These are phyloP conservation scores for Cnemophilus loriae DNA, from an alignment of 2,113 vertebrate species.

Conservation along the genomic window DNA sequence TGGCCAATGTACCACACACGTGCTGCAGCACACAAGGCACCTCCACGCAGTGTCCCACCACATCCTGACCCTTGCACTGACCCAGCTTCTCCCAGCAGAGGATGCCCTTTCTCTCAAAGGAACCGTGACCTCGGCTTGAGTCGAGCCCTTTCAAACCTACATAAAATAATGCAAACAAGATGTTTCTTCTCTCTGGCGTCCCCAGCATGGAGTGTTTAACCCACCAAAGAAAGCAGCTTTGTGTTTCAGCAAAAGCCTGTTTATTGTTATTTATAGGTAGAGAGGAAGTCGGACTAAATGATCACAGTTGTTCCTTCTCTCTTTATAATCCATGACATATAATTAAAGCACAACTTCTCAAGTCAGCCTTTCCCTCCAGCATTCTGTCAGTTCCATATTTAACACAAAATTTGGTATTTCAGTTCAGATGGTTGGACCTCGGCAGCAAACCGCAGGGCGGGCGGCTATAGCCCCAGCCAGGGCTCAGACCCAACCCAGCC, in stretches of 20 bases:
- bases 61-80: neutral
- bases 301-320: conserved; percentile 32
- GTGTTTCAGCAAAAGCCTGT: conserved; percentile 26
- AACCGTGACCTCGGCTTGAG: neutral
- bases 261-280: conserved; percentile 48
- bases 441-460: rapidly evolving
- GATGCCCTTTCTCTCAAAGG: neutral
- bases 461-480: neutral
- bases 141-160: neutral
- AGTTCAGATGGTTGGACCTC: neutral
- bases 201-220: neutral
- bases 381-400: neutral
- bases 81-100: neutral
- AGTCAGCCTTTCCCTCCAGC: neutral
- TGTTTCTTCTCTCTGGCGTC: neutral
- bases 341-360: conserved; percentile 7
- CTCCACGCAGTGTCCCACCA: neutral
- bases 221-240: conserved; percentile 34
- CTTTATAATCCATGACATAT: neutral
- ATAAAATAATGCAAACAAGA: conserved; percentile 30
- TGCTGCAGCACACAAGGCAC: neutral
- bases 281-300: conserved; percentile 13
- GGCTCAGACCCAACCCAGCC: neutral
- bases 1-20: rapidly evolving
- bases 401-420: neutral